Evolutionary conservation across 1,140 invertebrate genomes (phyloP).

Genomic region (Heliconius hermathena): DNA sequence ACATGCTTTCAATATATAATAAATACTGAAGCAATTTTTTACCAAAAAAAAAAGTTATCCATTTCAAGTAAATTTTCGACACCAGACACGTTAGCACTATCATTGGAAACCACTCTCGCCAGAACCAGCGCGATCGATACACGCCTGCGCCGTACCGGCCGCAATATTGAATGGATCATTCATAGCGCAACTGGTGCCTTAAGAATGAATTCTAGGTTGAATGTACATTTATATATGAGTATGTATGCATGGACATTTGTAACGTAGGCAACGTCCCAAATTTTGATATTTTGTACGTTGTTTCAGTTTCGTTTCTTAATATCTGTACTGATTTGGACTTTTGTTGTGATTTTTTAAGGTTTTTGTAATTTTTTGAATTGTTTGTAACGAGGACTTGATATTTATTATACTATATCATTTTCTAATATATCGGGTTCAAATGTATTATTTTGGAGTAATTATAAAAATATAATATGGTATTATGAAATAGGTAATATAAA

Average conservation of each 20-base stretch:
- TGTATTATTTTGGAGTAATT: too few species aligned
- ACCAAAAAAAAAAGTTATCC: too few species aligned
- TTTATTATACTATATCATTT: too few species aligned
- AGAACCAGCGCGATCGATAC: slow-evolving; percentile 61
- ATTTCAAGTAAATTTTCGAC: background rate
- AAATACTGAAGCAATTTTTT: too few species aligned
- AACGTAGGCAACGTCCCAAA: slow-evolving; percentile 16
- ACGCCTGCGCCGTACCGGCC: slow-evolving; percentile 57
- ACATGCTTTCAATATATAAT: too few species aligned
- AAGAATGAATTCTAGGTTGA: slow-evolving; percentile 59
- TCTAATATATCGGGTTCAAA: too few species aligned
- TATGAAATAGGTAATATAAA: too few species aligned
- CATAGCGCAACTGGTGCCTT: slow-evolving; percentile 76
- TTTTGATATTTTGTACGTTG: background rate
- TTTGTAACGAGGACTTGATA: background rate
- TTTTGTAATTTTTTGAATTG: too few species aligned
- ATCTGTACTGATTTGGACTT: too few species aligned
- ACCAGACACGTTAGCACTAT: slow-evolving; percentile 28
- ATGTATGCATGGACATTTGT: slow-evolving; percentile 17
- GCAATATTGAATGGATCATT: slow-evolving; percentile 78
- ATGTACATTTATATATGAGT: slow-evolving; percentile 24
- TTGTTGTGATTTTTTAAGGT: too few species aligned
- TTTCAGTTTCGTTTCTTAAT: background rate
- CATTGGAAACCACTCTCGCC: slow-evolving; percentile 49
- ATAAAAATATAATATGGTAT: too few species aligned